These are phyloP conservation scores for Aplochiton taeniatus DNA, from an alignment of 2,797 vertebrate species.

Conservation along the genomic window DNA sequence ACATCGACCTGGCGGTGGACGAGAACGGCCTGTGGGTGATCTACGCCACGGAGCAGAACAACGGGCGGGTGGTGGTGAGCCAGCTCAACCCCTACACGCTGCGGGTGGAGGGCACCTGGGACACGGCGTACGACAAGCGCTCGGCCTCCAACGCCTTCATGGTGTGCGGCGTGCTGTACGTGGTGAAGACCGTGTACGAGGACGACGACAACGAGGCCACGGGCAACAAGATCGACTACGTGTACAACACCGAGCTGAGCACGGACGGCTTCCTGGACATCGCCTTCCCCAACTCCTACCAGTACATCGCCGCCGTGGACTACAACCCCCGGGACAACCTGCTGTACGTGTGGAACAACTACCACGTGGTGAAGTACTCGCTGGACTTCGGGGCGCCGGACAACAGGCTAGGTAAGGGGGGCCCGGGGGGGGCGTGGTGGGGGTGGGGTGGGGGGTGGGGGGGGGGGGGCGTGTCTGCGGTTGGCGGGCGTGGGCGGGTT, in stretches of 20 bases:
- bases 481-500: no score
- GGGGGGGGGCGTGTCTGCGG: no score
- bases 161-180: constrained; percentile 98
- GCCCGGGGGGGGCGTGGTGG: no score
- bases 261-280: constrained; percentile 94
- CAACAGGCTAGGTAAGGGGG: constrained; percentile 92
- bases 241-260: constrained; percentile 97
- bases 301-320: constrained; percentile 99
- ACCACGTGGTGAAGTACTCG: constrained; percentile 96
- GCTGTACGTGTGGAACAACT: constrained; percentile 99
- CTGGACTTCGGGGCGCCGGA: constrained; percentile 95
- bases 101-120: constrained; percentile 96
- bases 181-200: constrained; percentile 96
- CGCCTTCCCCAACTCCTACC: constrained; percentile 96
- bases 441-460: no score
- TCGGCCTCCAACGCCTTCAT: constrained; percentile 98
- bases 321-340: constrained; percentile 98
- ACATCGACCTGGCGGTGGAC: constrained; percentile 96
- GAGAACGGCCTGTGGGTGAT: constrained; percentile 99
- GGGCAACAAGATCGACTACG: constrained; percentile 99
- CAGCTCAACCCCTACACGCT: constrained; percentile 96
- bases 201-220: constrained; percentile 98
- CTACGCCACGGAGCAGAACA: constrained; percentile 98
- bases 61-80: constrained; percentile 95
- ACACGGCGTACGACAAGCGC: constrained; percentile 96